Evolutionary conservation across 1,140 invertebrate genomes (phyloP).

Genomic region (Hyposmocoma kahamanoa): DNA sequence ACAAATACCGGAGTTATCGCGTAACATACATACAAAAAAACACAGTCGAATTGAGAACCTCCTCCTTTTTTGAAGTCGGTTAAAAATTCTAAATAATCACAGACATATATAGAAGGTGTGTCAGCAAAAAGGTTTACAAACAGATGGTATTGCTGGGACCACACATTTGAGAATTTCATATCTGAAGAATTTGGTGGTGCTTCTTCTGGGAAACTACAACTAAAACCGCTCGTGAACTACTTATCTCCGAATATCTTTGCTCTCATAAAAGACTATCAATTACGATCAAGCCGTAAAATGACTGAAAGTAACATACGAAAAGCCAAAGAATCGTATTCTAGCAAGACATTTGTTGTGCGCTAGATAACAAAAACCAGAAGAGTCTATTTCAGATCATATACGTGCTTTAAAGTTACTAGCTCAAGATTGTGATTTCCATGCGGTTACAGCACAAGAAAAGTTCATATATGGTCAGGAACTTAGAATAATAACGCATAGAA

Average conservation of each 20-base stretch:
- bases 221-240: not conserved
- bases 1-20: no score
- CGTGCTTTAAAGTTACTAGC: conserved; percentile 4
- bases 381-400: conserved; percentile 1
- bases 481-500: no score
- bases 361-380: conserved; percentile 1
- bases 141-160: conserved; percentile 6
- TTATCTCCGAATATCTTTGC: not conserved
- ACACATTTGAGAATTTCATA: conserved; percentile 9
- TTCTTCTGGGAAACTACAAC: no score
- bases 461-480: no score
- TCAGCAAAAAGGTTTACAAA: no score
- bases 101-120: no score
- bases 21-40: no score
- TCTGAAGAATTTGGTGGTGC: no score
- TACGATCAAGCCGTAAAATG: not conserved
- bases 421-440: conserved; percentile 5
- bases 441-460: not conserved
- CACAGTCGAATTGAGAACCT: no score
- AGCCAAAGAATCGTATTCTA: conserved; percentile 6
- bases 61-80: no score
- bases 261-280: not conserved
- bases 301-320: conserved; percentile 1
- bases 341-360: not conserved
- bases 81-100: no score